Evolutionary conservation across 2,888 invertebrate genomes (phyloP).

Genomic region (Xylocampa areola): DNA sequence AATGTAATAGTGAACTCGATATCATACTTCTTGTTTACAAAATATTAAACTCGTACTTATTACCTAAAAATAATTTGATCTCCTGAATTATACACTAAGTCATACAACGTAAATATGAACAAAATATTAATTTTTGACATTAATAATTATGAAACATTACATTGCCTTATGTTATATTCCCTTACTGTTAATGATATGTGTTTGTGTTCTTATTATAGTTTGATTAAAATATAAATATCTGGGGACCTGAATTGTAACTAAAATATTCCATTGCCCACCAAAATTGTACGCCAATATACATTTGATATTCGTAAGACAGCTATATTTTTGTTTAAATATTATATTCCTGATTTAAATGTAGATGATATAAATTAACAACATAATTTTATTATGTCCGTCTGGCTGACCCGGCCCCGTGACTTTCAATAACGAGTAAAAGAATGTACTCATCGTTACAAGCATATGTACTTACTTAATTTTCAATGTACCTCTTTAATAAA

Average conservation of each 20-base stretch:
- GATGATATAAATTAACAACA: no score
- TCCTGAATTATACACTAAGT: constrained; percentile 36
- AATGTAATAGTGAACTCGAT: constrained; percentile 17
- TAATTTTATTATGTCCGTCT: no score
- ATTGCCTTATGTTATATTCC: constrained; percentile 34
- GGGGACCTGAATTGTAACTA: constrained; percentile 74
- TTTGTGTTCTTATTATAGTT: constrained; percentile 42
- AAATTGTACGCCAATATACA: constrained; percentile 25
- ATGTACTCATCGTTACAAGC: no score
- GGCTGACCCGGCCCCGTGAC: no score
- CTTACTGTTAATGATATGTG: constrained; percentile 34
- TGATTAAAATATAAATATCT: constrained; percentile 27
- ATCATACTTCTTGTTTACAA: constrained; percentile 7
- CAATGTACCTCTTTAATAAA: no score
- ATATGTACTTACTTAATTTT: no score
- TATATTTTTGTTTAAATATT: constrained; percentile 23
- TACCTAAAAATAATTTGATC: constrained; percentile 49
- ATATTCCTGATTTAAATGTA: constrained; percentile 1
- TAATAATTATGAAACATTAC: constrained; percentile 33
- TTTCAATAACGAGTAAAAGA: no score
- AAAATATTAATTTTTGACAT: constrained; percentile 18
- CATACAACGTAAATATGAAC: constrained; percentile 23
- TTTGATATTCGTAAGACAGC: constrained; percentile 36
- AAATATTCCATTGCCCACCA: constrained; percentile 76
- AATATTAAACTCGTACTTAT: constrained; percentile 45